Conservation (phyloP, 2,888 invertebrate genomes). For the Pasiphila rectangulata region DNA sequence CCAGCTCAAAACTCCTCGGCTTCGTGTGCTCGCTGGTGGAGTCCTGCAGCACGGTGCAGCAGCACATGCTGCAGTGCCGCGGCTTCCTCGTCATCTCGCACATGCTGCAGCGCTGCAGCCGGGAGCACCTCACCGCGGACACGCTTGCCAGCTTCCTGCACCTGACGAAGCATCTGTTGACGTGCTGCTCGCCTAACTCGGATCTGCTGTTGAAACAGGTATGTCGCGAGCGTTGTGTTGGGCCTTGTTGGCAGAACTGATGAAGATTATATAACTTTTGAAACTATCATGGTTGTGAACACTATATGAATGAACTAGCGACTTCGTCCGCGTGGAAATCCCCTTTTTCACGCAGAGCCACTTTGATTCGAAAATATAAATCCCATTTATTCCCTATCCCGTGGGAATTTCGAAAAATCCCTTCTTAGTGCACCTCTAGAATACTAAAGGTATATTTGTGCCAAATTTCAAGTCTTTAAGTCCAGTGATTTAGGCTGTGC, state of each 20-base stretch:
- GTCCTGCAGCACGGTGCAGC: conserved; percentile 98
- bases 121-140: conserved; percentile 96
- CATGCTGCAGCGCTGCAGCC: conserved; percentile 94
- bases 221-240: conserved; percentile 35
- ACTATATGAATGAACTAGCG: too few relatives aligned
- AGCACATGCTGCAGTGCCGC: conserved; percentile 99
- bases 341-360: too few relatives aligned
- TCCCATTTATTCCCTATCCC: too few relatives aligned
- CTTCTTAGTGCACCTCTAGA: too few relatives aligned
- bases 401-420: too few relatives aligned
- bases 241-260: too few relatives aligned
- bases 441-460: too few relatives aligned
- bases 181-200: conserved; percentile 95
- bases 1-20: conserved; percentile 95
- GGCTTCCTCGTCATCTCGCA: conserved; percentile 99
- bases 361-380: too few relatives aligned
- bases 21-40: conserved; percentile 98
- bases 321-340: too few relatives aligned
- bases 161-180: conserved; percentile 95
- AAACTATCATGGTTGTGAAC: too few relatives aligned
- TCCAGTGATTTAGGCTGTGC: too few relatives aligned
- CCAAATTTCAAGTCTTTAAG: too few relatives aligned
- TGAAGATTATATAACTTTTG: background rate
- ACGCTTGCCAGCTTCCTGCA: conserved; percentile 95
- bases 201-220: conserved; percentile 96